These are phyloP conservation scores for Carcina quercana DNA, from an alignment of 2,888 invertebrate genomes.

Conservation along the genomic window DNA sequence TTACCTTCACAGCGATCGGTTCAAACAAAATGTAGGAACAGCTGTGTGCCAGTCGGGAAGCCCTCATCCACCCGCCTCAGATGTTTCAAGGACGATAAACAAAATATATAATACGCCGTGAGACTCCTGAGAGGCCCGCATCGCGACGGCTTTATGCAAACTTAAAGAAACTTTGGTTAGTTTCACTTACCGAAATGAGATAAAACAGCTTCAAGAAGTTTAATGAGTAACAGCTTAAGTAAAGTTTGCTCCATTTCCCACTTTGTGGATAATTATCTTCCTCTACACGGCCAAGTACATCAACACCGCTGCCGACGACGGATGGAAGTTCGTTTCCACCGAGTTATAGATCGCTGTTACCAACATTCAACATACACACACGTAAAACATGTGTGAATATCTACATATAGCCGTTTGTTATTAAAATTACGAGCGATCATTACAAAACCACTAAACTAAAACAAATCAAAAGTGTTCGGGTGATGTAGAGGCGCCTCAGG, in stretches of 20 bases:
- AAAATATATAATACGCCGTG: too few species aligned
- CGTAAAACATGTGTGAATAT: not conserved
- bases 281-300: slow-evolving; percentile 16
- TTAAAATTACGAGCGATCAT: not conserved
- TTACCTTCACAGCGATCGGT: too few species aligned
- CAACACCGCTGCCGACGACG: too few species aligned
- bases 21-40: too few species aligned
- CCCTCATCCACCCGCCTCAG: too few species aligned
- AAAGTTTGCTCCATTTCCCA: slow-evolving; percentile 31
- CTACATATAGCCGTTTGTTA: too few species aligned
- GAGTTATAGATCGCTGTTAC: too few species aligned
- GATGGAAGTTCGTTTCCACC: too few species aligned
- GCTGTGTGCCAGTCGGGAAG: too few species aligned
- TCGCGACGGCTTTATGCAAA: slow-evolving; percentile 34
- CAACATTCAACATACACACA: not conserved
- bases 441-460: not conserved
- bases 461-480: slow-evolving; percentile 8
- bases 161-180: slow-evolving; percentile 36
- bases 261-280: slow-evolving; percentile 41
- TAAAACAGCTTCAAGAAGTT: slow-evolving; percentile 57
- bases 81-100: slow-evolving; percentile 20
- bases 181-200: slow-evolving; percentile 46
- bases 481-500: slow-evolving; percentile 28
- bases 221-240: slow-evolving; percentile 48
- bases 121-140: too few species aligned